phyloP scores from a whole-genome alignment of 2,888 invertebrate genomes.

The Agrochola lota region DNA sequence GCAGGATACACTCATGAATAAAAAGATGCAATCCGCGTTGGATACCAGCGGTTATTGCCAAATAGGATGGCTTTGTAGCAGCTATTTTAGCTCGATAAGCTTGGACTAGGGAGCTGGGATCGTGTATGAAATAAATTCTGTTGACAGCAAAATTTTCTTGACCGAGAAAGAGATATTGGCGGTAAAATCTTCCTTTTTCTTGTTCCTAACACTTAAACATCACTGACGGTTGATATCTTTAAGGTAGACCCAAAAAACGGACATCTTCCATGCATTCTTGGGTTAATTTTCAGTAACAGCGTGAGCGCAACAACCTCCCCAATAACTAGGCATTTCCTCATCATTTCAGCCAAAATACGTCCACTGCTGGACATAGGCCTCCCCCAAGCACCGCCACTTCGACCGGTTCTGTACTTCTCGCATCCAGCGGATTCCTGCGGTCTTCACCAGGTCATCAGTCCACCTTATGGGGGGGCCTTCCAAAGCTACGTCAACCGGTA shows the following conservation, averaged over 20 bases:
- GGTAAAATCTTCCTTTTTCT: neutral
- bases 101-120: conserved; percentile 27
- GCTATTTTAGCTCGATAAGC: conserved; percentile 62
- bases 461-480: too few species aligned
- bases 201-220: neutral
- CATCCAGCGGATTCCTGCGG: too few species aligned
- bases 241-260: neutral
- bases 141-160: neutral
- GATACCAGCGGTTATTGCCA: conserved; percentile 58
- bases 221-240: neutral
- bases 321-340: neutral
- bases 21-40: conserved; percentile 68
- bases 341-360: too few species aligned
- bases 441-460: too few species aligned
- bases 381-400: too few species aligned
- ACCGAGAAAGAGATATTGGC: neutral
- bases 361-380: too few species aligned
- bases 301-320: too few species aligned
- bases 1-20: conserved; percentile 67
- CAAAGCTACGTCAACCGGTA: too few species aligned
- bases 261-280: neutral
- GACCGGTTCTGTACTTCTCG: too few species aligned
- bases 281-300: neutral
- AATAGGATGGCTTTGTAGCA: conserved; percentile 52
- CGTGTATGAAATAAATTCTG: conserved; percentile 34